These are phyloP conservation scores for Holotrichia oblita DNA, from an alignment of 1,140 invertebrate genomes.

Conservation along the genomic window DNA sequence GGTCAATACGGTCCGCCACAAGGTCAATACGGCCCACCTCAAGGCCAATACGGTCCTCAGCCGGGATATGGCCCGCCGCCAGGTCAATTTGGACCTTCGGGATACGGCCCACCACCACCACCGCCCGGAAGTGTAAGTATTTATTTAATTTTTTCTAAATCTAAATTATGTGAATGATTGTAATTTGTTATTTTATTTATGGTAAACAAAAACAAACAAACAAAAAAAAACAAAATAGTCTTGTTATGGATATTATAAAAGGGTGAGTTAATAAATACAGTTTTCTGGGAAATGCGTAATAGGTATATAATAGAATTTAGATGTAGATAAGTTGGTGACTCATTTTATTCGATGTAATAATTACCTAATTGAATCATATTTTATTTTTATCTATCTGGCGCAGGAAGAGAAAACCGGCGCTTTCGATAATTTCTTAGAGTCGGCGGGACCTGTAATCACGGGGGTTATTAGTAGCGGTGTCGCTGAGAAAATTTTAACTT, in stretches of 20 bases:
- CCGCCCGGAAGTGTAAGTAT: conserved; percentile 37
- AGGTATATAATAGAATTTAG: too few relatives aligned
- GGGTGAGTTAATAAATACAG: background rate
- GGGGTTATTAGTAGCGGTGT: conserved; percentile 54
- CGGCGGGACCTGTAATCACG: conserved; percentile 52
- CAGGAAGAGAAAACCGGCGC: conserved; percentile 46
- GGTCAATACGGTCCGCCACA: conserved; percentile 19
- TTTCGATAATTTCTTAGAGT: conserved; percentile 52
- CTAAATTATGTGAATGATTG: background rate
- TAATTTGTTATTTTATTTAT: background rate
- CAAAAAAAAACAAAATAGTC: too few relatives aligned
- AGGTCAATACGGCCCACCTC: too few relatives aligned
- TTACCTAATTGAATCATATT: too few relatives aligned
- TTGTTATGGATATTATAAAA: too few relatives aligned
- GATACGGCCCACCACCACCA: conserved; percentile 42
- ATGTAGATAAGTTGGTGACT: too few relatives aligned
- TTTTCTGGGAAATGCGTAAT: background rate
- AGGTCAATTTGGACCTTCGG: conserved; percentile 40
- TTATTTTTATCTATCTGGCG: background rate
- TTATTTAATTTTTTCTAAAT: background rate
- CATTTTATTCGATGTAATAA: too few relatives aligned
- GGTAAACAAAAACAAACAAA: too few relatives aligned
- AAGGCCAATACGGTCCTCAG: background rate
- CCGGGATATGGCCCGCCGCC: conserved; percentile 8
- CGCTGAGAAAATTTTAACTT: conserved; percentile 53